These are phyloP conservation scores for Tineola bisselliella DNA, from an alignment of 2,888 invertebrate species.

Conservation along the genomic window DNA sequence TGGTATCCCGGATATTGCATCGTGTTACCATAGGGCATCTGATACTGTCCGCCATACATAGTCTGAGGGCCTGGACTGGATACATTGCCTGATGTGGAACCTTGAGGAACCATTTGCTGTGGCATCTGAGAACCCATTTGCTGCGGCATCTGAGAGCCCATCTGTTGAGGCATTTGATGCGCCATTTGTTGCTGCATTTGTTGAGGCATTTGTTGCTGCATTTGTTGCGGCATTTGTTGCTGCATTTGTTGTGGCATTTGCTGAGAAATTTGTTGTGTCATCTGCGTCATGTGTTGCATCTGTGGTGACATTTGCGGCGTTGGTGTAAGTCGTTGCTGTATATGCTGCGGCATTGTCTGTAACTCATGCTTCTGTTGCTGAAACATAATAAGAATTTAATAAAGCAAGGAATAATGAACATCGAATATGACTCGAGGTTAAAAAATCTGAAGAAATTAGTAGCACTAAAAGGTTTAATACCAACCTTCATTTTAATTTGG, in stretches of 20 bases:
- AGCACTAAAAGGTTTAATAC: neutral
- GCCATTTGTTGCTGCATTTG: constrained; percentile 20
- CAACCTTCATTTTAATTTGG: constrained; percentile 81
- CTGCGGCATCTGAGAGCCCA: constrained; percentile 7
- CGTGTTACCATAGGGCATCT: constrained; percentile 26
- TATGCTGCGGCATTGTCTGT: too few species aligned
- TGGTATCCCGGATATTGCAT: constrained; percentile 35
- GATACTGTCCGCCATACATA: constrained; percentile 39
- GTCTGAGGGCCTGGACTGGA: constrained; percentile 21
- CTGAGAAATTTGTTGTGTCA: neutral
- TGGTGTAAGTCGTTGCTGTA: too few species aligned
- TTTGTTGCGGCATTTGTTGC: constrained; percentile 18
- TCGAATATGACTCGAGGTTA: too few species aligned
- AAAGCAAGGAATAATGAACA: too few species aligned
- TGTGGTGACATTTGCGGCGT: neutral
- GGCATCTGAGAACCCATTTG: constrained; percentile 16
- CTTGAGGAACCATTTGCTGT: constrained; percentile 20
- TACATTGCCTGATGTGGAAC: constrained; percentile 28
- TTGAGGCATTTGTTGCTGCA: constrained; percentile 16
- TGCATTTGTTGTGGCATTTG: neutral
- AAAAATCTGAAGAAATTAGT: too few species aligned
- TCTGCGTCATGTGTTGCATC: neutral
- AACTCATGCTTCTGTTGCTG: too few species aligned
- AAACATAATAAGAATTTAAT: too few species aligned
- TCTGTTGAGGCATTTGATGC: constrained; percentile 20